phyloP scores from a whole-genome alignment of 2,113 vertebrate genomes.

The Thamnophis sirtalis region DNA sequence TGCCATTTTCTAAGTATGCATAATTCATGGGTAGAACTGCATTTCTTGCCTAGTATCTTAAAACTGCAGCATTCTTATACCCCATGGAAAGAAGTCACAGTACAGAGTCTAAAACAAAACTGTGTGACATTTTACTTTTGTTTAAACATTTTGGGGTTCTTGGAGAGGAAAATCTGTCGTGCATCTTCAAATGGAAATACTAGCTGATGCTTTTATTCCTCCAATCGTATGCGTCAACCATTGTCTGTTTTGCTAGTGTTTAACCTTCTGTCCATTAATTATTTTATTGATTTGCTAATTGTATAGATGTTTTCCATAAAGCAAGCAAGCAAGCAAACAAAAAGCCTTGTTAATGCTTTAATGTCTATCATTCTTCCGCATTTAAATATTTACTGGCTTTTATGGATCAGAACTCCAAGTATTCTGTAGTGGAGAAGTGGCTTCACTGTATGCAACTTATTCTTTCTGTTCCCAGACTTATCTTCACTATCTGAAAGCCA shows the following conservation, averaged over 20 bases:
- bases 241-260: neutral
- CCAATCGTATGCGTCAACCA: neutral
- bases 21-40: conserved; percentile 1
- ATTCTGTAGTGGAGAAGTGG: neutral
- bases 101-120: neutral
- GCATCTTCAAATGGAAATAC: neutral
- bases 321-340: neutral
- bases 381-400: neutral
- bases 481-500: neutral
- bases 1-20: neutral
- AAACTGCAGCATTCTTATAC: neutral
- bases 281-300: neutral
- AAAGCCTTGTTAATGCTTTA: neutral
- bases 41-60: conserved; percentile 23
- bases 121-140: neutral
- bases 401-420: neutral
- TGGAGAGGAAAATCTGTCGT: neutral
- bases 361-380: neutral
- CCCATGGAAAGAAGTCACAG: neutral
- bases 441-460: neutral
- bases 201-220: neutral
- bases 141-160: neutral
- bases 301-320: neutral
- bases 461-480: neutral
- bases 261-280: neutral